Percentiles rank a stretch among this genome's conserved stretches.
phyloP scores from a whole-genome alignment of 2,797 vertebrate genomes.

The Melanogrammus aeglefinus region DNA sequence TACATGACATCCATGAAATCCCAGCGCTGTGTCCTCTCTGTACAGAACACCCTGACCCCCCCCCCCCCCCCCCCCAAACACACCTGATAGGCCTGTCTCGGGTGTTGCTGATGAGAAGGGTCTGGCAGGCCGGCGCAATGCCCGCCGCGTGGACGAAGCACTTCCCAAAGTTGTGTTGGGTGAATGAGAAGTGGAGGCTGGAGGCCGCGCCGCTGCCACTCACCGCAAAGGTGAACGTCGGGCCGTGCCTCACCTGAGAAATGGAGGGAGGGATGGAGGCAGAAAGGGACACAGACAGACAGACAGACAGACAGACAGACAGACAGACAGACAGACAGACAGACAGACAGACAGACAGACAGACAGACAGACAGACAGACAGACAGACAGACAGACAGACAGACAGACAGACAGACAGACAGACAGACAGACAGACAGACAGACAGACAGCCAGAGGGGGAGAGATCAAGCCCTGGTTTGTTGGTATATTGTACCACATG shows the following conservation, averaged over 20 bases:
- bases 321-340: not conserved
- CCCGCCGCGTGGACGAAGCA: conserved; percentile 77
- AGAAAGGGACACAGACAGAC: not conserved
- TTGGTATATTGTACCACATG: not conserved
- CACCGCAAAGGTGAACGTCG: conserved; percentile 68
- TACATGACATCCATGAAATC: not conserved
- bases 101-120: conserved; percentile 78
- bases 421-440: not conserved
- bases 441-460: not conserved
- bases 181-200: conserved; percentile 81
- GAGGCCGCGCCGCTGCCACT: conserved; percentile 68
- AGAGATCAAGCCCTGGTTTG: not conserved
- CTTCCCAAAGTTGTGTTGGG: conserved; percentile 81
- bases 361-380: not conserved
- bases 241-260: conserved; percentile 79
- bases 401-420: not conserved
- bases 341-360: not conserved
- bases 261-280: not conserved
- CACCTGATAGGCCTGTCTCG: conserved; percentile 70
- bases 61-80: not conserved
- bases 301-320: not conserved
- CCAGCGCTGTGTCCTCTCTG: not conserved
- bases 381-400: not conserved
- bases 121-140: conserved; percentile 70
- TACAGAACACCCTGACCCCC: not conserved